Evolutionary conservation across 2,113 vertebrate species (phyloP).

Genomic region (Paradisaea rubra): DNA sequence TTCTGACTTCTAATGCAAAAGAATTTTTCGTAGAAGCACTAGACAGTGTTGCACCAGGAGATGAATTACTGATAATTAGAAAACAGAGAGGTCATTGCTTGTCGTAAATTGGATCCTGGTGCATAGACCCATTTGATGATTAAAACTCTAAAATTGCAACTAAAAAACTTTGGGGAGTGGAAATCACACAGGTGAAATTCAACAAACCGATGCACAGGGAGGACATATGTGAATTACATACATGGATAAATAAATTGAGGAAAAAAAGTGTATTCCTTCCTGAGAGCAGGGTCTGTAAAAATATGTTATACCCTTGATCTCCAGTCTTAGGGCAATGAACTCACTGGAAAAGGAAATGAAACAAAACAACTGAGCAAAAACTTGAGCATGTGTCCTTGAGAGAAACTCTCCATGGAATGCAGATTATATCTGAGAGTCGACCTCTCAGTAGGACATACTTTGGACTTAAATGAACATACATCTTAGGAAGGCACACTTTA

Average conservation of each 20-base stretch:
- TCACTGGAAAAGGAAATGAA: background rate
- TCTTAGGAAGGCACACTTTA: background rate
- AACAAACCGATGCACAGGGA: background rate
- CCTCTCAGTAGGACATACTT: background rate
- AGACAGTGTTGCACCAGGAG: background rate
- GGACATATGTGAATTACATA: background rate
- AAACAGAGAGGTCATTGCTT: background rate
- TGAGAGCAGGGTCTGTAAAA: background rate
- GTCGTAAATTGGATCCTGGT: background rate
- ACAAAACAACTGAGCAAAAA: background rate
- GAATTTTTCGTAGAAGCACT: background rate
- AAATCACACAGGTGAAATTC: background rate
- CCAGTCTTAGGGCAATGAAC: background rate
- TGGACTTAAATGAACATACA: background rate
- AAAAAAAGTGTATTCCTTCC: background rate
- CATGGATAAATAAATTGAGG: background rate
- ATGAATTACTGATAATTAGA: background rate
- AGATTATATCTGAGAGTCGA: background rate
- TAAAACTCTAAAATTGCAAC: background rate
- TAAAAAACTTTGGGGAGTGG: background rate
- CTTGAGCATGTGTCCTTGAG: background rate
- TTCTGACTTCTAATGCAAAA: background rate
- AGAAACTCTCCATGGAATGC: background rate
- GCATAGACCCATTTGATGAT: background rate
- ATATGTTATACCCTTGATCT: background rate